These are phyloP conservation scores for Phalacrocorax pelagicus DNA, from an alignment of 2,113 vertebrate genomes.

Conservation along the genomic window DNA sequence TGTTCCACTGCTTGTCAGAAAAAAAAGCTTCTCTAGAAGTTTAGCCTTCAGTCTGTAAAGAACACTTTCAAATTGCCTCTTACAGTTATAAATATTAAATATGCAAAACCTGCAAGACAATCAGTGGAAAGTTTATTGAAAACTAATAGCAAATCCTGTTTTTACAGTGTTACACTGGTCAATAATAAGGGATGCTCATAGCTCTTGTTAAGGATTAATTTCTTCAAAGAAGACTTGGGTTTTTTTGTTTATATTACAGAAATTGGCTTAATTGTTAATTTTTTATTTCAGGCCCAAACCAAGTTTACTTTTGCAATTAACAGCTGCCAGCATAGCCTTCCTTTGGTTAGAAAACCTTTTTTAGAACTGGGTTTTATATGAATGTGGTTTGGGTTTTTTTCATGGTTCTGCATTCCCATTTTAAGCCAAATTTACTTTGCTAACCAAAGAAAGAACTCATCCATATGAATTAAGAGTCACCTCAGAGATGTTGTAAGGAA, in stretches of 20 bases:
- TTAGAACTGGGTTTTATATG: neutral
- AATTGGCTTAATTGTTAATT: neutral
- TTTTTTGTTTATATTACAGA: neutral
- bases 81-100: neutral
- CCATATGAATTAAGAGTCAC: neutral
- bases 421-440: neutral
- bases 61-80: neutral
- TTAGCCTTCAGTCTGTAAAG: neutral
- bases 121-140: neutral
- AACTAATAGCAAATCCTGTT: neutral
- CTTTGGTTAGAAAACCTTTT: neutral
- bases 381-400: neutral
- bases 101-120: neutral
- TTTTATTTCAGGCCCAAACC: neutral
- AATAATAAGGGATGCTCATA: neutral
- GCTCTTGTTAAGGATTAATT: neutral
- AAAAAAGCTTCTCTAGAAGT: neutral
- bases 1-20: neutral
- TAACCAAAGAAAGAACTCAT: neutral
- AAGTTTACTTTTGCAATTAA: neutral
- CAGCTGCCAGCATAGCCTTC: neutral
- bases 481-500: neutral
- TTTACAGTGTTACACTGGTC: neutral
- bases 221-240: neutral
- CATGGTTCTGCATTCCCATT: neutral